Percentiles rank a stretch among this genome's conserved stretches.
phyloP scores from a whole-genome alignment of 2,888 invertebrate genomes.

The Octonoba sinensis region DNA sequence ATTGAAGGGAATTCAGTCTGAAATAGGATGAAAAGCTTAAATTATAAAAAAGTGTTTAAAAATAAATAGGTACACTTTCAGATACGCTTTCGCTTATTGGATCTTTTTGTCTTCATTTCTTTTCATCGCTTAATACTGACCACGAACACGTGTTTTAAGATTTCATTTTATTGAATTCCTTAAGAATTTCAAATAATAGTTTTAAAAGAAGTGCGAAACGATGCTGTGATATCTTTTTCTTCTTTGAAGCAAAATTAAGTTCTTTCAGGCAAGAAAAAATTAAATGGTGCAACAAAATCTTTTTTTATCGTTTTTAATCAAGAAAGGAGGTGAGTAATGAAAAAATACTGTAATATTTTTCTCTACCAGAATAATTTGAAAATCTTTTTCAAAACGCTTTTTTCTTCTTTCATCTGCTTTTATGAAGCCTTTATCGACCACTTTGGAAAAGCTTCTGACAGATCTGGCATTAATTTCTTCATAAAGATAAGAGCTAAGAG shows the following conservation, averaged over 20 bases:
- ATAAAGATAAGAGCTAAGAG: too few relatives aligned
- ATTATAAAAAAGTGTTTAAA: conserved; percentile 15
- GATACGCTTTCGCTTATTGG: conserved; percentile 16
- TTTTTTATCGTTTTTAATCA: conserved; percentile 4
- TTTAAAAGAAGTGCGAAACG: conserved; percentile 5
- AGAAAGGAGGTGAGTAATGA: neutral
- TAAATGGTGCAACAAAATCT: neutral
- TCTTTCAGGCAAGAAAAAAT: neutral
- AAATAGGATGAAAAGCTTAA: neutral
- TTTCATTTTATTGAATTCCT: neutral
- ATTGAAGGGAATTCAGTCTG: conserved; percentile 16
- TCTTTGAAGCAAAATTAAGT: neutral
- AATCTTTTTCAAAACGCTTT: neutral
- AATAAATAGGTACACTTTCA: neutral
- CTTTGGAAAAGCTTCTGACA: too few relatives aligned
- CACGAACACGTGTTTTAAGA: conserved; percentile 17
- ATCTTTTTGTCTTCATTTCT: conserved; percentile 27
- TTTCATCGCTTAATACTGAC: conserved; percentile 19
- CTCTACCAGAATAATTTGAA: too few relatives aligned
- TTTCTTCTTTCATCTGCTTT: neutral
- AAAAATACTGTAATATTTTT: too few relatives aligned
- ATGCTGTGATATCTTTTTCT: conserved; percentile 11
- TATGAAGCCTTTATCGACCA: neutral
- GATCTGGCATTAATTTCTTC: too few relatives aligned
- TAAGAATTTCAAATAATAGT: conserved; percentile 21